These are phyloP conservation scores for Rostratula benghalensis DNA, from an alignment of 2,113 vertebrate genomes.

Conservation along the genomic window DNA sequence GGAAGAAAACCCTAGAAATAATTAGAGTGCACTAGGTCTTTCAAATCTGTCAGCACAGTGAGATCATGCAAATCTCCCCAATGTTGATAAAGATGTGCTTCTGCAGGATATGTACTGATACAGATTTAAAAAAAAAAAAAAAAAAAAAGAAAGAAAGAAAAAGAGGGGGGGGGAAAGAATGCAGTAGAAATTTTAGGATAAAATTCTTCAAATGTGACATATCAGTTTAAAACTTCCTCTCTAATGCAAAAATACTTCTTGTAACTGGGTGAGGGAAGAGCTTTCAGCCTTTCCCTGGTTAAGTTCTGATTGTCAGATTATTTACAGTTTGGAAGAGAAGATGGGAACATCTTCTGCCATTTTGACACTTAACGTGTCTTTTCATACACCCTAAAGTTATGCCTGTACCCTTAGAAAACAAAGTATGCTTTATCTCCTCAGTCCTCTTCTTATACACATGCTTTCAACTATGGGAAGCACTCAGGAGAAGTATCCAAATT, in stretches of 20 bases:
- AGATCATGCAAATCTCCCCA: background rate
- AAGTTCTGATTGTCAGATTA: background rate
- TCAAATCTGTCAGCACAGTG: background rate
- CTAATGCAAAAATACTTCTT: background rate
- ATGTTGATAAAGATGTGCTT: background rate
- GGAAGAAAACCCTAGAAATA: background rate
- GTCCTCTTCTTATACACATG: background rate
- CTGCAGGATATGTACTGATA: background rate
- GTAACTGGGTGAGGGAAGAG: background rate
- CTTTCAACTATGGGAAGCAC: background rate
- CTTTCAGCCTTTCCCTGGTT: background rate
- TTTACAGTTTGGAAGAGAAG: background rate
- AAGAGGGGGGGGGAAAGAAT: too few relatives aligned
- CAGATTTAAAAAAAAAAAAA: accelerated
- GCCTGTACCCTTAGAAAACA: background rate
- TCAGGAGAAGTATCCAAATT: background rate
- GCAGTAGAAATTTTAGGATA: background rate
- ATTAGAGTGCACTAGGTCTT: background rate
- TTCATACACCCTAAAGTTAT: background rate
- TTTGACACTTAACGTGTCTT: background rate
- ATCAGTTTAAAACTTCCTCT: background rate
- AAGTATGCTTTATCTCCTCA: background rate
- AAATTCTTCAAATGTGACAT: background rate
- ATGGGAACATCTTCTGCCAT: background rate
- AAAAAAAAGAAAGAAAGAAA: too few relatives aligned